Evolutionary conservation across 1,140 invertebrate genomes (phyloP), one percentile per base, ranked within the genome.

Genomic region (Scaptomyza hsui): DNA sequence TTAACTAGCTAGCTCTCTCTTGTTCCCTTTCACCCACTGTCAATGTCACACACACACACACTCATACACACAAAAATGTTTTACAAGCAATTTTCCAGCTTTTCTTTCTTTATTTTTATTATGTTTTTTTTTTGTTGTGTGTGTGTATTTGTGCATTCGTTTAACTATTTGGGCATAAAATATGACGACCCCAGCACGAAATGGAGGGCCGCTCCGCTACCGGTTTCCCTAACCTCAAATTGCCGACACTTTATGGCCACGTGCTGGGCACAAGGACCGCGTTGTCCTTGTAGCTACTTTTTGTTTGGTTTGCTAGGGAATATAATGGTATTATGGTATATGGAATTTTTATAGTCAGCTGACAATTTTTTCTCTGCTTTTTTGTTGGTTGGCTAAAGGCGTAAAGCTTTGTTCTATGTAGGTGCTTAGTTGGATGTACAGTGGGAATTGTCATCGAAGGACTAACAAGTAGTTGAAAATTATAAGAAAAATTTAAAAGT

Each of bases 81-180:
- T 89, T 88, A 83, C 83, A 89, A 88, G 83, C 83, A 88, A 88
- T 88, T 88, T 88, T 88, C 78, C 83, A 78, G 78, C 78, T 88
- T 78, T 78, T 78, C 52, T 88, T 88, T 35, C 32, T n/a, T 37
- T 37, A 37, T 37, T 37, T 37, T 37, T 37, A n/a, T 37, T 37
- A n/a, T 37, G n/a, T 2, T 35, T 12, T 37, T 37, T 37, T 0
- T 29, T 6, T 29, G 5, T 83, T 83, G 72, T 83, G 75, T 78
- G 79, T 80, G 67, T 64, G 67, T 62, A 63, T 70, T 70, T 62
- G 78, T 88, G 78, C 78, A 81, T 81, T 81, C 72, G 72, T 76
- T 81, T 80, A 81, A 81, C 78, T 81, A 80, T 81, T 81, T 81
- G 78, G 78, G 62, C 78, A 81, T 81, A 81, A 81, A 81, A 81